phyloP scores from a whole-genome alignment of 2,113 vertebrate genomes.

The Aspiorhynchus laticeps region DNA sequence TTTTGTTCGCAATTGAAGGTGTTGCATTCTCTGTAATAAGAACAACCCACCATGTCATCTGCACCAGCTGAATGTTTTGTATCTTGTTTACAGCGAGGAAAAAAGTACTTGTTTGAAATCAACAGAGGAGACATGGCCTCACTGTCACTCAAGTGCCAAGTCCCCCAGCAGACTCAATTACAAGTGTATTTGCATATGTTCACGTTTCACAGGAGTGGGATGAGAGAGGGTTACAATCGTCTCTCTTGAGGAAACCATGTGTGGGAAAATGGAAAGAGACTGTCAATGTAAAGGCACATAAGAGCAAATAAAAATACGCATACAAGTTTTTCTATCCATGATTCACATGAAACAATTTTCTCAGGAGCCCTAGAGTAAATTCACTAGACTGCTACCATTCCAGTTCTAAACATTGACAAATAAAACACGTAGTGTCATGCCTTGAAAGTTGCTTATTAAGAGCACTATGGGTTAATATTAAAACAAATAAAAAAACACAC shows the following conservation, averaged over 20 bases:
- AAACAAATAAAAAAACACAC: background rate
- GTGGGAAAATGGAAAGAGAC: slow-evolving; percentile 57
- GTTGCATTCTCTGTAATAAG: slow-evolving; percentile 16
- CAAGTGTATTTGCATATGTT: slow-evolving; percentile 67
- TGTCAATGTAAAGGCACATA: slow-evolving; percentile 47
- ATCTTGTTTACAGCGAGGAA: slow-evolving; percentile 22
- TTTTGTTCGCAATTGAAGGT: slow-evolving; percentile 16
- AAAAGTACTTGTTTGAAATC: slow-evolving; percentile 19
- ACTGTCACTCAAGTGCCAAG: slow-evolving; percentile 71
- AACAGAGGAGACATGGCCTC: background rate
- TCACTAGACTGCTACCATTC: background rate
- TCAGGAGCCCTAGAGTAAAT: slow-evolving; percentile 33
- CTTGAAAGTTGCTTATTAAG: background rate
- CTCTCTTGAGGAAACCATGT: slow-evolving; percentile 48
- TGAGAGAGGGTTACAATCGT: background rate
- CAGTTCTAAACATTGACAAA: slow-evolving; percentile 7
- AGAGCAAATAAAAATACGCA: background rate
- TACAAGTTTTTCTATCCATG: slow-evolving; percentile 30
- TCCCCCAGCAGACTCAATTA: slow-evolving; percentile 59
- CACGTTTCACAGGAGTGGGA: slow-evolving; percentile 64
- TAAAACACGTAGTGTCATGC: background rate
- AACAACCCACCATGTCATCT: background rate
- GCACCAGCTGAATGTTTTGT: background rate
- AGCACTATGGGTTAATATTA: background rate
- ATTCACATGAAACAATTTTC: slow-evolving; percentile 58